A percentile compares a stretch with the other conserved stretches of the same genome.
These are phyloP conservation scores for Pterobdella sp. DNA, from an alignment of 2,888 invertebrate species.

Conservation along the genomic window DNA sequence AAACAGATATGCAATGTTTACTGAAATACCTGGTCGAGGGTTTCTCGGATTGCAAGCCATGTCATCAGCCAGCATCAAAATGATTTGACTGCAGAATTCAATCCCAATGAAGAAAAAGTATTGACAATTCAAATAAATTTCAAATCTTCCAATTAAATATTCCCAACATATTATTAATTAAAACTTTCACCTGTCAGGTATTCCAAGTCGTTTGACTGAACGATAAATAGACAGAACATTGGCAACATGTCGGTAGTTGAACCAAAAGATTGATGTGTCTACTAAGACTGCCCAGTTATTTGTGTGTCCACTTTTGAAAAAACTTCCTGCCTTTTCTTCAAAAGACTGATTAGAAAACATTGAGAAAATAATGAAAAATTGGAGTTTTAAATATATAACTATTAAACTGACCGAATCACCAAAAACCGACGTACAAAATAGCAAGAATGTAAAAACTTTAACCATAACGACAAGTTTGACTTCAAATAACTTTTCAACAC, in stretches of 20 bases:
- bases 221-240: constrained; percentile 96
- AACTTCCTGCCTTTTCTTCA: constrained; percentile 31
- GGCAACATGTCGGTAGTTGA: constrained; percentile 97
- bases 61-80: constrained; percentile 97
- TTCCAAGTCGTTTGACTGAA: constrained; percentile 94
- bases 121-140: too few relatives aligned
- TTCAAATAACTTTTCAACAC: too few relatives aligned
- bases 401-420: too few relatives aligned
- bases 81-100: constrained; percentile 79
- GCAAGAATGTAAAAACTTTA: too few relatives aligned
- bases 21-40: constrained; percentile 66
- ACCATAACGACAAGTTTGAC: too few relatives aligned
- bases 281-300: constrained; percentile 99
- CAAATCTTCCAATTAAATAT: too few relatives aligned
- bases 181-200: constrained; percentile 76
- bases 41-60: constrained; percentile 99
- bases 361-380: not conserved
- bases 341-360: not conserved
- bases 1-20: not conserved
- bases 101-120: too few relatives aligned
- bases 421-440: too few relatives aligned
- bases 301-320: constrained; percentile 62
- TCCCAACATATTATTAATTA: too few relatives aligned
- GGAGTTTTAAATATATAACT: too few relatives aligned
- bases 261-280: constrained; percentile 98